Evolutionary conservation across 2,797 vertebrate species (phyloP), one percentile per base, ranked within the genome.

Genomic region (Pangasius djambal): DNA sequence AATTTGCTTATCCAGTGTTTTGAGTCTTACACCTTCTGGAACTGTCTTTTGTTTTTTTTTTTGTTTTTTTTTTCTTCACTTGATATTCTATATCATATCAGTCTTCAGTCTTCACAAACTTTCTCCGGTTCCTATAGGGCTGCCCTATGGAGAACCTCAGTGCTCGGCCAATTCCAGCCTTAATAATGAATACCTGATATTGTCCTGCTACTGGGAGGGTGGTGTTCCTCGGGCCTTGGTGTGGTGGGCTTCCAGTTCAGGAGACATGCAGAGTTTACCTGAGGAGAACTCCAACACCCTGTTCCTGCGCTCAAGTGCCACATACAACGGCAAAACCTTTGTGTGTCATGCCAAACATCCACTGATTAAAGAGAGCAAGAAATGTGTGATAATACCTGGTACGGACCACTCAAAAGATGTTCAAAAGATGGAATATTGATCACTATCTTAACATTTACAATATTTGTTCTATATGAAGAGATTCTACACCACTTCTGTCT

Each of bases 161-260:
- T 99, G 98, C 89, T 90, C 91, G 7, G 96, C 95, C 0, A 94
- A 94, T 4, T 95, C 95, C 69, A 97, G 96, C 1, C 92, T 93
- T 83, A 95, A 94, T 34, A 95, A 95, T 67, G 95, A 97, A 89
- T 96, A 95, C 81, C 93, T 98, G 93, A 96, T 96, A 95, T 92
- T 99, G 91, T 97, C 95, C 78, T 99, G 98, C 87, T 94, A 94
- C 59, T 98, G 98, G 98, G 95, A 95, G 2, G 97, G 98, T 22
- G 98, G 98, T 0, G 78, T 90, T 0, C 98, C 98, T 0, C 95
- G 89, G 0, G 96, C 96, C 44, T 82, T 94, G n/a, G 95, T 98
- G 90, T 96, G 93, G 94, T 99, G 98, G 98, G 90, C 93, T 37
- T 96, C 96, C 0, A 90, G 93, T 0, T 91, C 88, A 6, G 95